A percentile compares a stretch with the other conserved stretches of the same genome.
Conservation (phyloP, 1,140 invertebrate genomes). For the Zaprionus ornatus region DNA sequence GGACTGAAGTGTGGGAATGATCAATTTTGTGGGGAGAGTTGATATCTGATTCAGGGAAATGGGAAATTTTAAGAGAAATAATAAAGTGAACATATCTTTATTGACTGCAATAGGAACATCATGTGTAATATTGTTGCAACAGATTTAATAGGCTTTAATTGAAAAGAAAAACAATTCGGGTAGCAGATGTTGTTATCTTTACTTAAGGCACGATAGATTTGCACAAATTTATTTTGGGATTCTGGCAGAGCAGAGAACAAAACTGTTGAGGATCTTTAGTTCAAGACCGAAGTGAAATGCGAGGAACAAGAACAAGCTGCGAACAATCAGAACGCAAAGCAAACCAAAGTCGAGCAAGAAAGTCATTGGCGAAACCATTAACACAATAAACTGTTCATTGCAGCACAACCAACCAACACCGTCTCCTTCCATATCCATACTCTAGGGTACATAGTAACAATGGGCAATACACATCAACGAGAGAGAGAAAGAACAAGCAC, state of each 20-base stretch:
- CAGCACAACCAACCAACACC: conserved; percentile 25
- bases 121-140: neutral
- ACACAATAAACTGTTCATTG: conserved; percentile 73
- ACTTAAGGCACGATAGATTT: neutral
- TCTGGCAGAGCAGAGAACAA: too few relatives aligned
- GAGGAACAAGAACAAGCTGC: conserved; percentile 1
- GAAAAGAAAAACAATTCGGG: neutral
- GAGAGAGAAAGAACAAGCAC: neutral
- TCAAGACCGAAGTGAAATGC: neutral
- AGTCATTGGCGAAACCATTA: conserved; percentile 80
- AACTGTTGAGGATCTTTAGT: too few relatives aligned
- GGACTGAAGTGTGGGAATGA: conserved; percentile 20
- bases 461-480: conserved; percentile 28
- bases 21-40: conserved; percentile 6
- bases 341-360: conserved; percentile 47
- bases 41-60: conserved; percentile 22
- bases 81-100: conserved; percentile 1
- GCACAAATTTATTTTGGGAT: too few relatives aligned
- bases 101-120: neutral
- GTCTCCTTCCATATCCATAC: too few relatives aligned
- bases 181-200: neutral
- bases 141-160: neutral
- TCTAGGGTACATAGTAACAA: conserved; percentile 16
- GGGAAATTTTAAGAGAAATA: conserved; percentile 11
- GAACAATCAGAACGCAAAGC: conserved; percentile 65